phyloP scores from a whole-genome alignment of 2,797 vertebrate species.

The Sparus aurata region DNA sequence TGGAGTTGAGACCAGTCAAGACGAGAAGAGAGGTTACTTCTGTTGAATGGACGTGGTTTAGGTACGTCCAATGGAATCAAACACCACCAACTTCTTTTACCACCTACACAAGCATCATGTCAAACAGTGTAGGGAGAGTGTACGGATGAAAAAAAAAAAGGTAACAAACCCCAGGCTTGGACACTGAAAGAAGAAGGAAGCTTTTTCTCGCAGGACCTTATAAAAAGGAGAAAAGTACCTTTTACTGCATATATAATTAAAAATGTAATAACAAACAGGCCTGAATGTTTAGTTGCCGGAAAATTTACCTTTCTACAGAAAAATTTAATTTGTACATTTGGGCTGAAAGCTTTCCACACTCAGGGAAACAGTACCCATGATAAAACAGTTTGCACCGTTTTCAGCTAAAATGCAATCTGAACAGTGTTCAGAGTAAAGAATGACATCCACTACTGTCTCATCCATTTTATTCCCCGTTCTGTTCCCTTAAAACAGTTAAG shows the following conservation, averaged over 20 bases:
- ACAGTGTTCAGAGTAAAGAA: constrained; percentile 11
- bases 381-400: constrained; percentile 9
- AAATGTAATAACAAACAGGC: not conserved
- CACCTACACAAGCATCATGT: not conserved
- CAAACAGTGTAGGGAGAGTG: not conserved
- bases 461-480: not conserved
- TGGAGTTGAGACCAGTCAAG: no score
- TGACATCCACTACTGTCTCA: not conserved
- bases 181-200: not conserved
- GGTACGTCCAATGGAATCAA: not conserved
- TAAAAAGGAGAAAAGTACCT: no score
- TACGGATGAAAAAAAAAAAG: not conserved
- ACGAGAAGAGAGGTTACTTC: no score
- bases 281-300: constrained; percentile 83
- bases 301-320: constrained; percentile 78
- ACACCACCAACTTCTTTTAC: not conserved
- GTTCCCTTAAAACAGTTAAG: not conserved
- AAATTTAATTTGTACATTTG: constrained; percentile 3
- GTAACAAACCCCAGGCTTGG: not conserved
- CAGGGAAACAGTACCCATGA: constrained; percentile 26
- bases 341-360: constrained; percentile 15
- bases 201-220: no score
- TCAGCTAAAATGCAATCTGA: not conserved
- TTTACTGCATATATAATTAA: no score
- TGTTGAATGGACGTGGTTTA: no score